Base-by-base conservation (phyloP, 2,113 vertebrate genomes). In the Oncorhynchus clarkii region DNA sequence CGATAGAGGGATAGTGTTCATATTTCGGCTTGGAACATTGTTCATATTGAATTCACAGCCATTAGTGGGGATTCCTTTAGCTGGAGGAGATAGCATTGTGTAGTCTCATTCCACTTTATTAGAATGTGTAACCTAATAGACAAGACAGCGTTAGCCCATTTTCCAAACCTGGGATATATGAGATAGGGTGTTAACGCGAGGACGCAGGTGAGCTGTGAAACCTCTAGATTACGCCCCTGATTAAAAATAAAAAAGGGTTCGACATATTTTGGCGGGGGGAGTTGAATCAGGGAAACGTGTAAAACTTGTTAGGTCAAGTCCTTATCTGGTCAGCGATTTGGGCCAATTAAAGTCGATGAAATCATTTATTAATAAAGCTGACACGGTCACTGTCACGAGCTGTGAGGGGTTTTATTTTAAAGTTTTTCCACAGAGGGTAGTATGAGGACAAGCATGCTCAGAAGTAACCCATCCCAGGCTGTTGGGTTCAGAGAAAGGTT, bases 21-120 rank as follows among this genome's bases (percentile, higher is more conserved):
- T 29, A 74, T 89, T 88, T 84, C 84, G 64, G 59, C 27, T 14
- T 68, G 14, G 71, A 71, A 81, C 75, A 64, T 68, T 69, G 64
- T 79, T 84, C 72, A 78, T 67, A 80, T 67, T 34, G 71, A 78
- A 78, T 65, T 84, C 70, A 82, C 83, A 78, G 71, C 70, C 69
- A 70, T 2, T 67, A 67, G 78, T 77, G 59, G 59, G 67, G 64
- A 76, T 78, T 82, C 75, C 75, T 70, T 72, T 27, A 82, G 72
- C 71, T 73, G 67, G 49, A 74, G 34, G 9, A 62, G 87, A 91
- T 86, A 87, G 74, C 82, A 88, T 90, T 81, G 81, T 77, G 31
- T 73, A 48, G 71, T 82, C 80, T 84, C 81, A 78, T 76, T 89
- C 71, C 73, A 79, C 81, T 87, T 89, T 85, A 86, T 85, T 83